Evolutionary conservation across 2,797 vertebrate genomes (phyloP).

Genomic region (Sebastes miniatus): DNA sequence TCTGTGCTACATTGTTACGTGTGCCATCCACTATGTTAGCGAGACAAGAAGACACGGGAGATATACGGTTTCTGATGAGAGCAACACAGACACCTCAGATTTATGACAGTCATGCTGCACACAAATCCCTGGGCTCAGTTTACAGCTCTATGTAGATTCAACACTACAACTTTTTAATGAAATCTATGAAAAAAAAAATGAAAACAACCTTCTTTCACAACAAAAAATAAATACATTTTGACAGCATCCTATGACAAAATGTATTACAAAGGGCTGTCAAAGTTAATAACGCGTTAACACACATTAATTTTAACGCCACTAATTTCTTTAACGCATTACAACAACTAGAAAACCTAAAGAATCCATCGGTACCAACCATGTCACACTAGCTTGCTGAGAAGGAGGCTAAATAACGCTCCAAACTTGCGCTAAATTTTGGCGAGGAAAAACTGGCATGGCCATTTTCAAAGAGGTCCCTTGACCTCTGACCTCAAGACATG

Average conservation of each 20-base stretch:
- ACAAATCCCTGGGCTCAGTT: not conserved
- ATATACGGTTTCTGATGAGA: not conserved
- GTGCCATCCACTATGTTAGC: not conserved
- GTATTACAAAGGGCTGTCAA: not conserved
- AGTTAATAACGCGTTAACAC: too few species aligned
- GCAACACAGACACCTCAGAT: not conserved
- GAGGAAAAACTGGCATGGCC: too few species aligned
- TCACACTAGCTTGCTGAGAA: fast-evolving
- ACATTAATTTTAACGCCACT: too few species aligned
- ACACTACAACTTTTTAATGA: not conserved
- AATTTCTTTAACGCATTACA: too few species aligned
- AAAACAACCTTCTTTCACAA: not conserved
- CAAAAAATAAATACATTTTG: not conserved
- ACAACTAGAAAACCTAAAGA: too few species aligned
- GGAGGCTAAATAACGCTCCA: too few species aligned
- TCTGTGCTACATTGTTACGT: slow-evolving; percentile 16
- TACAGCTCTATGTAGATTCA: not conserved
- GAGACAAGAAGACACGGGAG: not conserved
- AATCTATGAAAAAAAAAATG: not conserved
- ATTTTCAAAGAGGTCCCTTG: too few species aligned
- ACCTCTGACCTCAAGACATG: too few species aligned
- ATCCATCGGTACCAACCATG: too few species aligned
- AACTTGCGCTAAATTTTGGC: too few species aligned
- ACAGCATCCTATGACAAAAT: not conserved
- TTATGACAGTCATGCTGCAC: not conserved